Conservation (phyloP, 2,888 invertebrate species). For the Phyllotreta cruciferae region DNA sequence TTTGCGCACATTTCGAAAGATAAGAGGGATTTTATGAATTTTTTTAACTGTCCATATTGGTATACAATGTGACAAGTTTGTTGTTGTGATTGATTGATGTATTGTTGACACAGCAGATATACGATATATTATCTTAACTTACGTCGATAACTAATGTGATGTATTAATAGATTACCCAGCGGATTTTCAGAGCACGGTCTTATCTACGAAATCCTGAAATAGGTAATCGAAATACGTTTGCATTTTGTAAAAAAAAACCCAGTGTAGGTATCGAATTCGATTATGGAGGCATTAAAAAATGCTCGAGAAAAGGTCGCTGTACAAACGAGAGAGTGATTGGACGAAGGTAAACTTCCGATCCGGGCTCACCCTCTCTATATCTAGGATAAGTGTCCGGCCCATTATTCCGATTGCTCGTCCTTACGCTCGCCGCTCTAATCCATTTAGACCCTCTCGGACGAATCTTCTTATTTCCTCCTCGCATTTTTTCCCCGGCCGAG, state of each 20-base stretch:
- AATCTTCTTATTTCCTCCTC: constrained; percentile 42
- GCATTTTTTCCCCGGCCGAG: constrained; percentile 14
- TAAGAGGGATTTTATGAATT: constrained; percentile 28
- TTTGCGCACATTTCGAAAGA: constrained; percentile 24
- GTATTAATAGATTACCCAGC: background rate
- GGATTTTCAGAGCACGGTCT: background rate
- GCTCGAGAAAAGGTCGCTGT: too few relatives aligned
- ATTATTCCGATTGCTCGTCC: constrained; percentile 61
- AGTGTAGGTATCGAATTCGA: too few relatives aligned
- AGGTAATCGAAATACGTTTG: too few relatives aligned
- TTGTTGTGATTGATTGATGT: constrained; percentile 41
- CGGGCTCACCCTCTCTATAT: constrained; percentile 25
- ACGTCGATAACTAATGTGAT: background rate
- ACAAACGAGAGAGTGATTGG: too few relatives aligned
- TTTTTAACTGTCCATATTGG: constrained; percentile 36
- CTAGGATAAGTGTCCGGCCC: constrained; percentile 60
- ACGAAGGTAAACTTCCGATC: too few relatives aligned
- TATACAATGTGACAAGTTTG: constrained; percentile 37
- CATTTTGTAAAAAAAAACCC: too few relatives aligned
- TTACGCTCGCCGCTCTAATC: constrained; percentile 57
- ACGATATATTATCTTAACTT: constrained; percentile 3
- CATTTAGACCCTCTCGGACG: constrained; percentile 51
- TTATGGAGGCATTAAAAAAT: too few relatives aligned
- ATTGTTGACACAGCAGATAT: constrained; percentile 31
- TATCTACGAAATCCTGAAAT: too few relatives aligned